phyloP scores from a whole-genome alignment of 2,113 vertebrate genomes.

The cat (Felis catus) region F.catus_Fca126_mat1.0 CM031412.1:229373501-229374000 shows the following conservation, averaged over 20 bases:
- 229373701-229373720: background rate
- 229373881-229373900: background rate
- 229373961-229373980: background rate
- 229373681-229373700: background rate
- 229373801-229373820: background rate
- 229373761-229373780: background rate
- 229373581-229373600: background rate
- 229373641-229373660: accelerated
- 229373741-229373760: too few species aligned
- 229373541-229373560: accelerated
- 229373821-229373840: background rate
- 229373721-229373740: background rate
- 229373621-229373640: background rate
- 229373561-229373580: background rate
- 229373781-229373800: background rate
- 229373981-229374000: background rate
- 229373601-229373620: background rate
- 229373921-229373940: background rate
- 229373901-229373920: background rate
- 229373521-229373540: accelerated
- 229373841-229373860: background rate
- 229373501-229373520: background rate
- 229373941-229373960: background rate
- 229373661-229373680: background rate
- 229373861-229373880: background rate